Evolutionary conservation across 2,113 vertebrate species (phyloP).

Genomic region (Platichthys flesus): DNA sequence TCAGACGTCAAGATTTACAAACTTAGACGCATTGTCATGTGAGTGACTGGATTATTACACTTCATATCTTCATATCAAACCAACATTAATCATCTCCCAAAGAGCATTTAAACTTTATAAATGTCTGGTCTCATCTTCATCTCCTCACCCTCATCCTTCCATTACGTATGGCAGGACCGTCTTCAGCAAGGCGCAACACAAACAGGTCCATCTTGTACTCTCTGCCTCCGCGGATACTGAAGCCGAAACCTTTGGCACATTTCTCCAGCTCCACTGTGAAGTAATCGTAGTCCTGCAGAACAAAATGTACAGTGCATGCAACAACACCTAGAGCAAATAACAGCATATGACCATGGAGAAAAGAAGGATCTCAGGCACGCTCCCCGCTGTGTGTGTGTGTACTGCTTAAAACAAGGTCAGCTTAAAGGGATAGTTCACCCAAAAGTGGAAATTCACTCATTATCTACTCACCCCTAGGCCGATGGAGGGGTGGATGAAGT

Average conservation of each 20-base stretch:
- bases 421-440: not conserved
- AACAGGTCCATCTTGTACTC: constrained; percentile 99
- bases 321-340: not conserved
- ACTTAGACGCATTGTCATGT: not conserved
- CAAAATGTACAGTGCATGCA: not conserved
- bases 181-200: constrained; percentile 95
- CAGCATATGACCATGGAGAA: not conserved
- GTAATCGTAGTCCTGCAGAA: constrained; percentile 93
- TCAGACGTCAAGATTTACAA: constrained; percentile 6
- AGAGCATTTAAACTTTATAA: not conserved
- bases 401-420: not conserved
- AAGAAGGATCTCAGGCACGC: not conserved
- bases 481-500: too few relatives aligned
- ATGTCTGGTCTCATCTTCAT: not conserved
- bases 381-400: not conserved
- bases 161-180: constrained; percentile 97
- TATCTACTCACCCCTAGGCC: too few relatives aligned
- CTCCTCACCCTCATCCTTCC: constrained; percentile 97
- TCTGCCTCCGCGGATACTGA: constrained; percentile 97
- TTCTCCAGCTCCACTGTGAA: constrained; percentile 99
- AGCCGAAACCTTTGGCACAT: constrained; percentile 97
- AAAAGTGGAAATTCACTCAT: too few relatives aligned
- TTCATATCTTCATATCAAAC: constrained; percentile 9
- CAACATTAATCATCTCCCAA: constrained; percentile 1
- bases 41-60: not conserved